Conservation (phyloP, 1,140 invertebrate genomes). For the Drosophila rufa region DNA sequence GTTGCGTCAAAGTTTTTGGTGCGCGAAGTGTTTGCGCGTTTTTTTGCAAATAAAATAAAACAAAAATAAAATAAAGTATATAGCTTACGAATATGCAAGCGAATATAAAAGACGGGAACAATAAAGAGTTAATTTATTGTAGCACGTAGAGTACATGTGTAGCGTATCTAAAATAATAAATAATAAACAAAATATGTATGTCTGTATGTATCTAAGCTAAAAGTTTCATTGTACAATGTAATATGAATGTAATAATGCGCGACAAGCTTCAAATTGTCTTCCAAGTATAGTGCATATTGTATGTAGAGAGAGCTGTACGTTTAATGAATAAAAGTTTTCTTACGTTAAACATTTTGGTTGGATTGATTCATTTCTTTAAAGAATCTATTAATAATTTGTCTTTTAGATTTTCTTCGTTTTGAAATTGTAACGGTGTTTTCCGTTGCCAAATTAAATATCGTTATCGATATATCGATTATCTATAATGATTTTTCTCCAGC, state of each 20-base stretch:
- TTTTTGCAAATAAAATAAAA: constrained; percentile 38
- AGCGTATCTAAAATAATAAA: constrained; percentile 59
- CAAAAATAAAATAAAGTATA: background rate
- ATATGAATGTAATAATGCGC: constrained; percentile 58
- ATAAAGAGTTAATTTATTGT: constrained; percentile 79
- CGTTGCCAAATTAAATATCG: background rate
- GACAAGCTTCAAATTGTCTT: constrained; percentile 70
- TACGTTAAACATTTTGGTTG: constrained; percentile 42
- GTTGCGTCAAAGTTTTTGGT: constrained; percentile 67
- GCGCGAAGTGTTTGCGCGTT: constrained; percentile 43
- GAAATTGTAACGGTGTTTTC: background rate
- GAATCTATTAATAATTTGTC: no score
- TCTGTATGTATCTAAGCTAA: constrained; percentile 55
- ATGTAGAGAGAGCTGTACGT: constrained; percentile 57
- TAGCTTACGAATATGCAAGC: constrained; percentile 7
- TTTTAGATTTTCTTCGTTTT: no score
- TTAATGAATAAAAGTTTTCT: constrained; percentile 66
- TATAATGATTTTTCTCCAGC: background rate
- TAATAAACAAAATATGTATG: constrained; percentile 52
- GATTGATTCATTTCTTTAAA: no score
- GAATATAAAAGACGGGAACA: constrained; percentile 49
- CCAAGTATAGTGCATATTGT: constrained; percentile 65
- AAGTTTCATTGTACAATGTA: constrained; percentile 52
- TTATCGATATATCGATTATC: background rate
- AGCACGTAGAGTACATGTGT: constrained; percentile 70